phyloP scores from a whole-genome alignment of 2,888 invertebrate species.

The Sthenelais limicola region DNA sequence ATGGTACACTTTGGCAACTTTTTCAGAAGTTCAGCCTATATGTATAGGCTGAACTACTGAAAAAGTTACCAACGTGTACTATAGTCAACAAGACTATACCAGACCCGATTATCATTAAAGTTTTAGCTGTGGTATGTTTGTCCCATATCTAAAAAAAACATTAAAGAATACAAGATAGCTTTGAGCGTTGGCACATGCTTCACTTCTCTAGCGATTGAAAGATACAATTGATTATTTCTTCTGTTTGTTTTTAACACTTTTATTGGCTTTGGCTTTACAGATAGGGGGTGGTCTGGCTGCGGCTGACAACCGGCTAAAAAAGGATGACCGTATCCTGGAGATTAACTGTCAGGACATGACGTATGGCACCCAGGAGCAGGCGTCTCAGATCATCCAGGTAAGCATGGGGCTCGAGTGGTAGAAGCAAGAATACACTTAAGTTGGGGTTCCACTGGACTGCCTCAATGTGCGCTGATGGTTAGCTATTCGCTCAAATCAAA shows the following conservation, averaged over 20 bases:
- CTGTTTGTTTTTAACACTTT: not conserved
- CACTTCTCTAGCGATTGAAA: too few relatives aligned
- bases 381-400: slow-evolving; percentile 71
- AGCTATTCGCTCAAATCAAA: not conserved
- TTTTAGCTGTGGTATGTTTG: too few relatives aligned
- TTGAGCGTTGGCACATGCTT: too few relatives aligned
- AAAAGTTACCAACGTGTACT: too few relatives aligned
- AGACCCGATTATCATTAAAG: too few relatives aligned
- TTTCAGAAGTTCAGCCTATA: too few relatives aligned
- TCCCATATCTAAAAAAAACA: too few relatives aligned
- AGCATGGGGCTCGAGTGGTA: not conserved
- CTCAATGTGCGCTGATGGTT: not conserved
- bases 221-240: too few relatives aligned
- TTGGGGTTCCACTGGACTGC: not conserved
- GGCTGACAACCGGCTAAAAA: slow-evolving; percentile 71
- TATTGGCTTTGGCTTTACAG: slow-evolving; percentile 50
- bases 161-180: too few relatives aligned
- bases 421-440: not conserved
- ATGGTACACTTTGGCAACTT: too few relatives aligned
- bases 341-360: slow-evolving; percentile 73
- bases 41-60: too few relatives aligned
- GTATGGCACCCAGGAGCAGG: slow-evolving; percentile 73
- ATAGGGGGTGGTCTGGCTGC: slow-evolving; percentile 72
- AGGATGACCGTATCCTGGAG: slow-evolving; percentile 74
- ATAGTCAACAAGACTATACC: too few relatives aligned